Evolutionary conservation across 2,888 invertebrate genomes (phyloP), one percentile per base, ranked within the genome.

Genomic region (Apodemia hepburni): DNA sequence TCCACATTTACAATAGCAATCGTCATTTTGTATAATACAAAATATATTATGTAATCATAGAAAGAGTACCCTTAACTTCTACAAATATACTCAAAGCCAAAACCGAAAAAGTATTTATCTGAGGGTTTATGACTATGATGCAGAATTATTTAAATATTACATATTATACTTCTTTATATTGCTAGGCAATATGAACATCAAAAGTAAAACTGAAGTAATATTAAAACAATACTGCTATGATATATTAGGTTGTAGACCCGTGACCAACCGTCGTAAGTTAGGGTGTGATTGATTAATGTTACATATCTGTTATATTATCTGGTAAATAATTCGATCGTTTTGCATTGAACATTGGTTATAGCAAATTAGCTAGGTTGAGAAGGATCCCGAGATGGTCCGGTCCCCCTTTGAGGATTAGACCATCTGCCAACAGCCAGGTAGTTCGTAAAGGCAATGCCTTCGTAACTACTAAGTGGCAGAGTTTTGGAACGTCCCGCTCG

Each of bases 21-120:
- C 11, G 22, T 22, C 45, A 58, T 47, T 58, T 58, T 33, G 58
- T 61, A 61, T 61, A 58, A 45, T 58, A 61, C 45, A 61, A 61
- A 58, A 61, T 61, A 61, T 58, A 61, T 58, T 51, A 51, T 51
- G 51, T 51, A 51, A 51, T 51, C 4, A 42, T 42, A 42, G 42
- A 42, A 42, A 51, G 22, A 27, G 51, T 51, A 51, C 51, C 51
- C 51, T 59, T 59, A 59, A 60, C 54, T 54, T 59, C 58, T 49
- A 62, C 62, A 59, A 22, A 59, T 42, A 59, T 58, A 35, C 11
- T 35, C 12, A 18, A 35, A 58, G 35, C 58, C 58, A 58, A 58
- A 58, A 58, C 29, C 51, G 22, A 51, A 51, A 51, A 12, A 12
- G 11, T 11, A 51, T 42, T 4, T 15, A 15, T 12, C 15, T 4